These are phyloP conservation scores for Megaustenia siamemsis DNA, from an alignment of 2,888 invertebrate species.

Conservation along the genomic window DNA sequence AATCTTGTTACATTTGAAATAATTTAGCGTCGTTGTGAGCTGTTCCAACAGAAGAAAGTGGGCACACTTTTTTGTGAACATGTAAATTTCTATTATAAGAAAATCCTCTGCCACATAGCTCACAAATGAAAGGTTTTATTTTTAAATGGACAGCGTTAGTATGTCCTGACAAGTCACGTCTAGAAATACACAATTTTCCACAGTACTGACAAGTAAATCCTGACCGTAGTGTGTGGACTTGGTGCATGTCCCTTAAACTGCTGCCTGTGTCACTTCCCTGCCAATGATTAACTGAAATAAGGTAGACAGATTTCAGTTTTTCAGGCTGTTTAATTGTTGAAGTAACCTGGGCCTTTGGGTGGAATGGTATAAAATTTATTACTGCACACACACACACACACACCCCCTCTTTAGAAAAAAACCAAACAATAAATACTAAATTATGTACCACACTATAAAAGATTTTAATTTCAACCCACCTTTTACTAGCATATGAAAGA, in stretches of 20 bases:
- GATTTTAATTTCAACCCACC: too few relatives aligned
- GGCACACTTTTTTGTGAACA: conserved; percentile 47
- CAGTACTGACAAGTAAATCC: conserved; percentile 53
- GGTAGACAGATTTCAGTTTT: conserved; percentile 33
- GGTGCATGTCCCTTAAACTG: neutral
- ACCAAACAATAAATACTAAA: too few relatives aligned
- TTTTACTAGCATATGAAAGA: too few relatives aligned
- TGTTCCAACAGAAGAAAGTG: neutral
- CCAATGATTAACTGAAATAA: conserved; percentile 43
- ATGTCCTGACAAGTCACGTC: conserved; percentile 55
- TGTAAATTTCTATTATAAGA: conserved; percentile 54
- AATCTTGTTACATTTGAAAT: neutral
- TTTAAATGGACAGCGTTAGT: conserved; percentile 56
- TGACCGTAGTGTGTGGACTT: conserved; percentile 29
- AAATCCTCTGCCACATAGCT: conserved; percentile 51
- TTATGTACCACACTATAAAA: too few relatives aligned
- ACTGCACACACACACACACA: too few relatives aligned
- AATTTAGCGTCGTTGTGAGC: neutral
- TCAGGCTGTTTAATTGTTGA: neutral
- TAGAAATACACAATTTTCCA: conserved; percentile 55
- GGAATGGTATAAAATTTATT: neutral
- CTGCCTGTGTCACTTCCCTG: conserved; percentile 25
- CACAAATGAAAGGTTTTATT: conserved; percentile 55
- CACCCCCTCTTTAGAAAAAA: too few relatives aligned
- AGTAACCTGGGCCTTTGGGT: conserved; percentile 20